Evolutionary conservation across 2,888 invertebrate genomes (phyloP).

Genomic region (Melanostoma scalare): DNA sequence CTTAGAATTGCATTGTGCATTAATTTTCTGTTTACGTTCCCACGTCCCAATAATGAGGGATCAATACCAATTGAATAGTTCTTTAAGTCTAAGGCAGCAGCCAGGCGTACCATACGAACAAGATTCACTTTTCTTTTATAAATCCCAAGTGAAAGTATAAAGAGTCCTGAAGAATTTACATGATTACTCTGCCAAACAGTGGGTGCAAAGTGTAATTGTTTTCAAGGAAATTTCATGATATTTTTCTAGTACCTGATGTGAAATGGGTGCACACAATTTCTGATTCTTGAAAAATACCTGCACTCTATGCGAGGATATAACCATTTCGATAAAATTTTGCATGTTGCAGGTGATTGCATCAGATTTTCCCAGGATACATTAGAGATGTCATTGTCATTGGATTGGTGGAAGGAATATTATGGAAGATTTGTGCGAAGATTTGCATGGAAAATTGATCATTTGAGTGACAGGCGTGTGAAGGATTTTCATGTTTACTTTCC

Average conservation of each 20-base stretch:
- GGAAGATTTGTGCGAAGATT: conserved; percentile 54
- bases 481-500: conserved; percentile 39
- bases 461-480: conserved; percentile 70
- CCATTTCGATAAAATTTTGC: conserved; percentile 45
- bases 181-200: conserved; percentile 68
- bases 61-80: conserved; percentile 65
- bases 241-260: conserved; percentile 57
- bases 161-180: conserved; percentile 64
- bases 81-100: conserved; percentile 18
- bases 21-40: conserved; percentile 74
- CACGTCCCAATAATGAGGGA: conserved; percentile 73
- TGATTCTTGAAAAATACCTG: conserved; percentile 35
- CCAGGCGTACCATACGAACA: conserved; percentile 16
- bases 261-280: conserved; percentile 40
- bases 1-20: conserved; percentile 58
- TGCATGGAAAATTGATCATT: conserved; percentile 72
- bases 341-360: conserved; percentile 71
- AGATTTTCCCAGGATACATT: conserved; percentile 55
- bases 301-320: conserved; percentile 42
- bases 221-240: conserved; percentile 41
- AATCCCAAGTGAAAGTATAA: conserved; percentile 54
- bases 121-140: conserved; percentile 59
- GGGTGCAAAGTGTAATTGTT: conserved; percentile 44
- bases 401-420: conserved; percentile 33
- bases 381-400: conserved; percentile 15